Conservation (phyloP, 2,888 invertebrate genomes). For the Meloe dianella region DNA sequence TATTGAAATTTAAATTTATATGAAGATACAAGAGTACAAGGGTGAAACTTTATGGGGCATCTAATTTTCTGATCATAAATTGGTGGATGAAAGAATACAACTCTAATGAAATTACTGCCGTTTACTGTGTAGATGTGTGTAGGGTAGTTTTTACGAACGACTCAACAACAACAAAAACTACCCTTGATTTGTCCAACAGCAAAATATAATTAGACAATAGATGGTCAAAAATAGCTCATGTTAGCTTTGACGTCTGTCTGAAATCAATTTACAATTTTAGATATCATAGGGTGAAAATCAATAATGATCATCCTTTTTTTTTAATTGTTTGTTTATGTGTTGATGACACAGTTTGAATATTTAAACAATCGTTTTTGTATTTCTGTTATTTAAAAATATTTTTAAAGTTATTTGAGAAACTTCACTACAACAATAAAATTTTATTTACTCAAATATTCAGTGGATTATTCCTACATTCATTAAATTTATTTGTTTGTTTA, state of each 20-base stretch:
- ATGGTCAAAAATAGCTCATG: background rate
- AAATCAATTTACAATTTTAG: background rate
- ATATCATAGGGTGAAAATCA: background rate
- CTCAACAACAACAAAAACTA: background rate
- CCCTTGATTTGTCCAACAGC: background rate
- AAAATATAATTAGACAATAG: background rate
- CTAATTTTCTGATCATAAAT: conserved; percentile 16
- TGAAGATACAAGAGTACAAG: background rate
- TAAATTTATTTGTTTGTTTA: conserved; percentile 1
- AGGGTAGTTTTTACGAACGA: background rate
- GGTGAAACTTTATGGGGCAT: conserved; percentile 9
- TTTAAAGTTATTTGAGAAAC: conserved; percentile 1
- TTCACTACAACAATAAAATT: background rate
- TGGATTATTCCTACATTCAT: background rate
- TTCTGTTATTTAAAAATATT: background rate
- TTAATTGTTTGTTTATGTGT: background rate
- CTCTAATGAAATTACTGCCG: conserved; percentile 1
- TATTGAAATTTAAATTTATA: background rate
- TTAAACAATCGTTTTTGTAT: background rate
- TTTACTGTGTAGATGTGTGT: background rate
- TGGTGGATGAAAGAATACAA: background rate
- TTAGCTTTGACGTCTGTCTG: background rate
- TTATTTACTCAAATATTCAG: background rate
- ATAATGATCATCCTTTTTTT: background rate
- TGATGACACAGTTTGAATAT: background rate